Base-by-base conservation (phyloP, 2,888 invertebrate genomes). In the Machimus rusticus region DNA sequence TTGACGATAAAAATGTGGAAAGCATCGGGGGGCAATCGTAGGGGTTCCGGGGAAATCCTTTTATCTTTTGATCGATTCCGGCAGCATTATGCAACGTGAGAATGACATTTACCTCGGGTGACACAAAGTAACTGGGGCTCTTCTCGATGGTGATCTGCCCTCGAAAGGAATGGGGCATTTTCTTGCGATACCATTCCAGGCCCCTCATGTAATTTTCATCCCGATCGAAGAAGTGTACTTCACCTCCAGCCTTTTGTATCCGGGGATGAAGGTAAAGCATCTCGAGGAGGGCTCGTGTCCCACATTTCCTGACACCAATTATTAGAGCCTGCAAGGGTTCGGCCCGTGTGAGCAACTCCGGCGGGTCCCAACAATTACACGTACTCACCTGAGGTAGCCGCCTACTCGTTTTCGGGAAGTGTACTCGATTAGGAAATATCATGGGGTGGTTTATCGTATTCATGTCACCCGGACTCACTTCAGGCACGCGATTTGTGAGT, bases 51-150 rank as follows among this genome's bases (percentile, higher is more conserved):
- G 85, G 74, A 85, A 85, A 74, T 46, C 85, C 74, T 74, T 85
- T 85, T 85, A 85, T 85, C 74, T 46, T 74, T 43, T 85, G 74
- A 85, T 85, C 85, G 74, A 74, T 85, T 85, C 66, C 34, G 74
- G 85, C 37, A 85, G 74, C 85, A 74, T 51, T 46, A 74, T 74
- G 39, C 37, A 51, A 46, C 46, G 85, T 85, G 37, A 85, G 46
- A 74, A 74, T 43, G 43, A 82, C 81, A 91, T 94, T 94, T 93
- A 98, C 99, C 95, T 97, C 96, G 16, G 97, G 96, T 87, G 98
- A 98, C 77, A 99, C 98, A 93, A 99, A 99, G 93, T 99, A 99
- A 91, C 98, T 98, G 5, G 99, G 99, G 90, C 98, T 99, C 93
- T 99, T 99, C 93, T 99, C 99, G 90, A 99, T 97, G 87, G 98